Conservation (phyloP, 2,888 invertebrate species). For the Chaitophorus viminalis region DNA sequence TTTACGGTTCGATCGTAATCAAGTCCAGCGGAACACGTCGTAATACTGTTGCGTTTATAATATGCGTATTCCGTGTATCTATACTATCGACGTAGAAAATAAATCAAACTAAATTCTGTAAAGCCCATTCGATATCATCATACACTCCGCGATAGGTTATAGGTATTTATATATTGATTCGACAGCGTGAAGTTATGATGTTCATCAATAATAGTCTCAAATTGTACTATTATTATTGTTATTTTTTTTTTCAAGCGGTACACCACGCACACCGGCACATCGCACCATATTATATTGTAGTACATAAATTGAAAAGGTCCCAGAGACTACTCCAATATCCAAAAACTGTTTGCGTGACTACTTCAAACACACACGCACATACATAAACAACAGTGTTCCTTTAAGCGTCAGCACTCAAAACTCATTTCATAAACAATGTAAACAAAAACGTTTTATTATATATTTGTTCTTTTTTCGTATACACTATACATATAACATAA, state of each 20-base stretch:
- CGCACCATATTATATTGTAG: neutral
- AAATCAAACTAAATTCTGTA: neutral
- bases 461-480: neutral
- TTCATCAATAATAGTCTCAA: slow-evolving; percentile 12
- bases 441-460: neutral
- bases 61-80: too few species aligned
- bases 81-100: neutral
- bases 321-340: neutral
- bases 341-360: slow-evolving; percentile 11
- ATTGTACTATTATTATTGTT: neutral
- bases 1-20: neutral
- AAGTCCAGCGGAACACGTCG: neutral
- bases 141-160: neutral
- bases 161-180: neutral
- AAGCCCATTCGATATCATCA: neutral
- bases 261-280: neutral
- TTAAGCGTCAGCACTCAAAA: neutral
- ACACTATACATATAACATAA: too few species aligned
- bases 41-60: neutral
- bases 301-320: neutral
- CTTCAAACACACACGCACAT: neutral
- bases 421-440: slow-evolving; percentile 20
- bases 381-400: slow-evolving; percentile 9
- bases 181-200: neutral
- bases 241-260: neutral